Conservation (phyloP, 2,888 invertebrate species). For the Doris montereyensis region DNA sequence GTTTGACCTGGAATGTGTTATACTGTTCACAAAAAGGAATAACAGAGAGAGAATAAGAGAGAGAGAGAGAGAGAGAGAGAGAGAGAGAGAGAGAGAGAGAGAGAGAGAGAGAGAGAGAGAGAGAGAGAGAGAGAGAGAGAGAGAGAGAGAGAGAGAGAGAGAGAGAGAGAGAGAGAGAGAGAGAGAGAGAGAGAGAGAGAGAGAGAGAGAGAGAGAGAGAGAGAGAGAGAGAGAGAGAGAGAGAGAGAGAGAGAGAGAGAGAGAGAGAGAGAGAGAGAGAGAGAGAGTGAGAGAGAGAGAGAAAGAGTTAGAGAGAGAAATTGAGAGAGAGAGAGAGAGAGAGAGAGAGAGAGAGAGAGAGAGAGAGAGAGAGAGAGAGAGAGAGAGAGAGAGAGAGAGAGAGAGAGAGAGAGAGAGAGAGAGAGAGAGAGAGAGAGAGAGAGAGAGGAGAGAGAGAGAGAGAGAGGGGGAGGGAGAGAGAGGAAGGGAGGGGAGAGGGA, state of each 20-base stretch:
- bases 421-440: background rate
- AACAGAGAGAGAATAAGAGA: background rate
- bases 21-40: no score
- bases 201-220: background rate
- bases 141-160: constrained; percentile 15
- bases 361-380: background rate
- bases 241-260: background rate
- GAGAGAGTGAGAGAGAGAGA: no score
- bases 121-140: constrained; percentile 15
- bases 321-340: background rate
- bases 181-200: background rate
- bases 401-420: background rate
- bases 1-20: no score
- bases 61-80: background rate
- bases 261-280: background rate
- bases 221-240: background rate
- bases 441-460: background rate
- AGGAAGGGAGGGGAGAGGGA: background rate
- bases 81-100: background rate
- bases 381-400: background rate
- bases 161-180: constrained; percentile 5
- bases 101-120: background rate
- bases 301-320: no score
- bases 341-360: background rate
- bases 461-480: background rate